Percentiles rank a stretch among this genome's conserved stretches.
phyloP scores from a whole-genome alignment of 2,113 vertebrate genomes.

The Sinocyclocheilus maitianheensis region DNA sequence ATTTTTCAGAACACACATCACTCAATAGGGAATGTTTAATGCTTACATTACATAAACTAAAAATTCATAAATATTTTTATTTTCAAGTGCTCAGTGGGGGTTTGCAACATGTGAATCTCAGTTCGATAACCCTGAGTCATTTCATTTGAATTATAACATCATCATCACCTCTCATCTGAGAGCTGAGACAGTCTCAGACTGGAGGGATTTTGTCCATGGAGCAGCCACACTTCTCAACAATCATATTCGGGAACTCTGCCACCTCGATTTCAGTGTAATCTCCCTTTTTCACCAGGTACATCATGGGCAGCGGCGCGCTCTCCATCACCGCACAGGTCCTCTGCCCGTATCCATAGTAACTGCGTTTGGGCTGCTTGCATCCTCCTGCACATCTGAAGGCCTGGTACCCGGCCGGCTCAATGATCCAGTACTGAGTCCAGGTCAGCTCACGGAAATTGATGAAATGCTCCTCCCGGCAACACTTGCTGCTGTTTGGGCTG shows the following conservation, averaged over 20 bases:
- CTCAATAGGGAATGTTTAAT: slow-evolving; percentile 6
- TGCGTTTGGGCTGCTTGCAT: slow-evolving; percentile 66
- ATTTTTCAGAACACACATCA: slow-evolving; percentile 45
- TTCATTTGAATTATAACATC: not conserved
- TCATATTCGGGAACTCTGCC: slow-evolving; percentile 79
- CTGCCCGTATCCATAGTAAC: slow-evolving; percentile 59
- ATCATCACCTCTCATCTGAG: slow-evolving; percentile 7
- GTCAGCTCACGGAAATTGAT: slow-evolving; percentile 73
- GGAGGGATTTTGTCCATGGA: slow-evolving; percentile 64
- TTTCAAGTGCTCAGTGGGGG: slow-evolving; percentile 43
- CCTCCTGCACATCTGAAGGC: slow-evolving; percentile 69
- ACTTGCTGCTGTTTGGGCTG: slow-evolving; percentile 53
- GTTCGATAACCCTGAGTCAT: not conserved
- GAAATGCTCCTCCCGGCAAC: slow-evolving; percentile 76
- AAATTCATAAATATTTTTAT: slow-evolving; percentile 26
- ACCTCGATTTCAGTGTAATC: slow-evolving; percentile 79
- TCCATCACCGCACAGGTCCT: slow-evolving; percentile 68
- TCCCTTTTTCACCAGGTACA: slow-evolving; percentile 77
- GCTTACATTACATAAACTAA: not conserved
- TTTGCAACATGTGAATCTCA: not conserved
- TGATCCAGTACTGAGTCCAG: slow-evolving; percentile 76
- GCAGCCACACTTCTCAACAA: slow-evolving; percentile 77
- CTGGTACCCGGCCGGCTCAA: slow-evolving; percentile 73
- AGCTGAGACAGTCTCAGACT: slow-evolving; percentile 51
- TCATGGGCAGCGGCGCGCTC: slow-evolving; percentile 75